Base-by-base conservation (phyloP, 2,888 invertebrate genomes). In the Acrobeloides nanus region DNA sequence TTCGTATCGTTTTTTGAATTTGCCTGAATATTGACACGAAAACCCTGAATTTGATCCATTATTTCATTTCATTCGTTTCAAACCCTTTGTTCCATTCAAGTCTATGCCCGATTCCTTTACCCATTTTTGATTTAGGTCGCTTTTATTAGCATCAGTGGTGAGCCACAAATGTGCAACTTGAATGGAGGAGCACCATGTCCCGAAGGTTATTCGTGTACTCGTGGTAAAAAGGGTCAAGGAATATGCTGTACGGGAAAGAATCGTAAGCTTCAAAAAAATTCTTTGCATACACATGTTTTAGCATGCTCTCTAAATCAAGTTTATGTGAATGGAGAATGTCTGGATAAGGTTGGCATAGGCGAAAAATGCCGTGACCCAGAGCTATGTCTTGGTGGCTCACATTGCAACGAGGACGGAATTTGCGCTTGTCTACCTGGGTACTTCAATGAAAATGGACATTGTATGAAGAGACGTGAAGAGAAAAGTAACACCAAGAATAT, bases 161-260 rank as follows among this genome's bases (percentile, higher is more conserved):
- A 45, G 2, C 59, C 67, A 6, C 58, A 61, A 32, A 53, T 61
- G 21, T 69, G 69, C 38, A 56, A 59, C 25, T 24, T 46, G 17
- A 24, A 27, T 17, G 32, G 26, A 38, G 39, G 31, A 17, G 52
- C 52, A 24, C 48, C 57, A 1, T 68, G 68, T 48, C 68, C 68
- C 4, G 49, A 48, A 3, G 66, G 66, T 12, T 68, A 64, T 35
- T 23, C 41, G 1, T 68, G 68, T 49, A 55, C 56, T 32, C 46
- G 50, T 25, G 51, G 59, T 10, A 40, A 48, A n/a, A 44, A 38
- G 20, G 53, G 51, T 7, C 54, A 52, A 31, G 41, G 53, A 10
- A 59, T 66, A 23, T 67, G 67, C 39, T 67, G 67, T 40, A 66
- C 67, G n/a, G 29, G 24, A 8, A 29, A 26, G n/a, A n/a, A n/a